phyloP scores from a whole-genome alignment of 30 jellyfish, hydroid and myxozoan genomes.

The Nemopilema nomurai region DNA sequence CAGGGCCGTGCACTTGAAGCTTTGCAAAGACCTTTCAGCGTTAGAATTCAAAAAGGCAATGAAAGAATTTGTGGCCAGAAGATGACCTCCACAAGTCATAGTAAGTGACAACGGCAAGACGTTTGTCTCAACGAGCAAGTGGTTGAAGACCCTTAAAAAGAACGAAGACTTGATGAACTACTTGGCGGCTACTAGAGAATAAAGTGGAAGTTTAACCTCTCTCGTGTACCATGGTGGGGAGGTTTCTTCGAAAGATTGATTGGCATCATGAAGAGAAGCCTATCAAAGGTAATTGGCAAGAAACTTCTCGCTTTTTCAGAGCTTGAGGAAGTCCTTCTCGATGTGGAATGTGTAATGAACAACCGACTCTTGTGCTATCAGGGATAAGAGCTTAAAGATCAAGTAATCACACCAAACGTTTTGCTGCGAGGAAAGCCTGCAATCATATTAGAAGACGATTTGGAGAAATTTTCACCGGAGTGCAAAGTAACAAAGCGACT shows the following conservation, averaged over 20 bases:
- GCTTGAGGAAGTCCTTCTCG: constrained; percentile 58
- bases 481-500: constrained; percentile 42
- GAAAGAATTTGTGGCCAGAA: constrained; percentile 66
- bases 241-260: constrained; percentile 5
- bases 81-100: constrained; percentile 59
- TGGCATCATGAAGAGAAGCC: constrained; percentile 58
- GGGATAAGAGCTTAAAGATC: constrained; percentile 59
- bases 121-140: constrained; percentile 53
- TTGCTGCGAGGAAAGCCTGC: constrained; percentile 59
- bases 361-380: constrained; percentile 53
- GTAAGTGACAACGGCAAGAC: constrained; percentile 69
- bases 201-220: constrained; percentile 59
- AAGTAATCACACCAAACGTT: constrained; percentile 57
- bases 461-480: constrained; percentile 49
- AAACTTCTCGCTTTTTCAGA: constrained; percentile 52
- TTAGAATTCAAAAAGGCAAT: constrained; percentile 43
- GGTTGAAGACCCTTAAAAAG: constrained; percentile 54
- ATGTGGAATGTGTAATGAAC: constrained; percentile 54
- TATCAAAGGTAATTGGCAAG: constrained; percentile 46
- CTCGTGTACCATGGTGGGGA: constrained; percentile 32
- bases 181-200: constrained; percentile 49
- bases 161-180: constrained; percentile 38
- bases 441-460: constrained; percentile 52
- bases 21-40: constrained; percentile 52
- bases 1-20: constrained; percentile 59